Evolutionary conservation across 2,797 vertebrate species (phyloP), one percentile per base, ranked within the genome.

Genomic region (Malacoraja senta): DNA sequence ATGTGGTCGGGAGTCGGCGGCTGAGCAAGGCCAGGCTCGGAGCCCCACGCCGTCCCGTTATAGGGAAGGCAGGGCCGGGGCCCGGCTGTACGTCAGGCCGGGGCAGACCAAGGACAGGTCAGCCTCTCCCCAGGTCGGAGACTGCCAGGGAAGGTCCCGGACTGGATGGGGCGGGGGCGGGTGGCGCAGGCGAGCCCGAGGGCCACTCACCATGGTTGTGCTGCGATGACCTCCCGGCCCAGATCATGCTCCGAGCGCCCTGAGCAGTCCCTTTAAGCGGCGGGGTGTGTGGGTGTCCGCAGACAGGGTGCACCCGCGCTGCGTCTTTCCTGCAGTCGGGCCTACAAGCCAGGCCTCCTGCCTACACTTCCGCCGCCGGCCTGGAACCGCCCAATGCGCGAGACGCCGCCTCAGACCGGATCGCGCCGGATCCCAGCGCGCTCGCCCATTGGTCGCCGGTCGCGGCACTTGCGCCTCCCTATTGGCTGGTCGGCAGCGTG

Each of bases 171-270:
- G 93, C 17, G 2, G 77, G 72, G 19, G 88, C 0, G 93, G 63
- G 0, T 24, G 80, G 93, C 21, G 32, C 1, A 32, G 72, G 93
- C 93, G 95, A 9, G 93, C 95, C 95, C 38, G 93, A 93, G 93
- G 32, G 9, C 6, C 24, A 92, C 90, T 92, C 90, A 92, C 90
- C 90, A 92, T 92, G 24, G 26, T 76, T 92, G 7, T 53, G 4
- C 38, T 92, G 71, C 90, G 38, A 53, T 76, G 71, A 53, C 71
- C 38, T 76, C 35, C 90, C 68, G n/a, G 84, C 35, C 84, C 63
- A n/a, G 84, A n/a, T 88, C 90, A 92, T 92, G 38, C 71, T 92
- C 90, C 72, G 44, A 68, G 61, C 61, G 63, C 21, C 90, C 24
- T 53, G 90, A 1, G 38, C 90, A 92, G 71, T 74, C 90, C 71